Evolutionary conservation across 2,797 vertebrate genomes (phyloP), one percentile per base, ranked within the genome.

Genomic region (Poliocrania exsul): DNA sequence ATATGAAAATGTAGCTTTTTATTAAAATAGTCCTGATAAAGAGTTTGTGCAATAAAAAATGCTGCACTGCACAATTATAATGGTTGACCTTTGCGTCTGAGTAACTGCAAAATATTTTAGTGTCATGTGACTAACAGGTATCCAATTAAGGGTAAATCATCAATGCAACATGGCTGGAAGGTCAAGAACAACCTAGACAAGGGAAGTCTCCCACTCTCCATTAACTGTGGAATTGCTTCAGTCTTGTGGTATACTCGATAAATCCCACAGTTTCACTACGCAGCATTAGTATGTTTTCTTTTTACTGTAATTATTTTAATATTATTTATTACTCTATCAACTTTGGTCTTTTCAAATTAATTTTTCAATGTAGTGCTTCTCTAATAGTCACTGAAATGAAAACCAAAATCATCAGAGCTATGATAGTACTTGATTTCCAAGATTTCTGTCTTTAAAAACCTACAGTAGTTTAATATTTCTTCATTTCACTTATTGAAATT

Each of bases 181-280:
- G 35, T 62, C 54, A 58, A 70, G 33, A 81, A 37, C 28, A 69
- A 8, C 33, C 15, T 35, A 47, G 79, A 72, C 9, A 49, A 44
- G 13, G 33, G 16, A 70, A 44, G 10, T 65, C 20, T 67, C 24
- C 57, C 37, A 37, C 7, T 69, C 24, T 88, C 28, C 8, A 25
- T 86, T 77, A 75, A n/a, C n/a, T 84, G 25, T 75, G 62, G n/a
- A 58, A 75, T 21, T 3, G 3, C 65, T 89, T 81, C 49, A 58
- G 8, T 54, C 31, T 91, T 0, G 0, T 37, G 24, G 9, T 60
- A 5, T 56, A 28, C 26, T 29, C 62, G 25, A n/a, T 12, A 75
- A 86, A 91, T 50, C 31, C 18, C 16, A 50, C 9, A n/a, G 29
- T 71, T 80, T 70, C 31, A 24, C 16, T 83, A 9, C 50, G 29